Evolutionary conservation across 2,888 invertebrate species (phyloP).

Genomic region (Resseliella maxima): DNA sequence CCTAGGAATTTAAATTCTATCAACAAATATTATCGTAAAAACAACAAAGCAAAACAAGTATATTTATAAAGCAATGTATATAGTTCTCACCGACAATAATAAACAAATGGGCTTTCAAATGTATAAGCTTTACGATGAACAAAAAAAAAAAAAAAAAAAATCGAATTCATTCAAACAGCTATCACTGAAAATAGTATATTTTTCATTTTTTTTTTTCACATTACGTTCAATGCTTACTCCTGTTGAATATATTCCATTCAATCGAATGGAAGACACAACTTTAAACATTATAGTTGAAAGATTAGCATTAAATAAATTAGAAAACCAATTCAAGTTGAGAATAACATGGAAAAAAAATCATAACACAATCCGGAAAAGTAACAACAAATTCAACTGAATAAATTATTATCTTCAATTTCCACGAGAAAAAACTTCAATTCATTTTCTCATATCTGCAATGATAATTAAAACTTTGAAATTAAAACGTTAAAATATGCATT

Average conservation of each 20-base stretch:
- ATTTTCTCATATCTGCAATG: slow-evolving; percentile 1
- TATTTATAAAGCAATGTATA: not conserved
- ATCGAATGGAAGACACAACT: not conserved
- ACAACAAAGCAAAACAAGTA: not conserved
- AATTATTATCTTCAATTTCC: slow-evolving; percentile 39
- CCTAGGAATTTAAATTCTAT: slow-evolving; percentile 25
- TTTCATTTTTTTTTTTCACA: not conserved
- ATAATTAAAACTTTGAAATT: slow-evolving; percentile 55
- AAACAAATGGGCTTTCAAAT: too few relatives aligned
- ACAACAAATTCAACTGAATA: slow-evolving; percentile 37
- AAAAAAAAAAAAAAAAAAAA: not conserved
- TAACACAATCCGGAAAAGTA: not conserved
- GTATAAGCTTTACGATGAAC: not conserved
- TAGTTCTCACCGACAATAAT: not conserved
- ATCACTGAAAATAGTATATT: not conserved
- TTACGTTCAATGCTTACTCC: not conserved
- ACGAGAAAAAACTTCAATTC: not conserved
- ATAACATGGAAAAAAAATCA: not conserved
- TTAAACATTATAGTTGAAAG: not conserved
- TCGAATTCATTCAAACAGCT: not conserved
- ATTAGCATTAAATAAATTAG: not conserved
- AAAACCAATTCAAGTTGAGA: slow-evolving; percentile 4
- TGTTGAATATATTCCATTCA: not conserved
- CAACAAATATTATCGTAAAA: slow-evolving; percentile 19
- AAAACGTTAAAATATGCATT: slow-evolving; percentile 43